Evolutionary conservation across 2,888 invertebrate genomes (phyloP).

Genomic region (Cheilosia impressa): DNA sequence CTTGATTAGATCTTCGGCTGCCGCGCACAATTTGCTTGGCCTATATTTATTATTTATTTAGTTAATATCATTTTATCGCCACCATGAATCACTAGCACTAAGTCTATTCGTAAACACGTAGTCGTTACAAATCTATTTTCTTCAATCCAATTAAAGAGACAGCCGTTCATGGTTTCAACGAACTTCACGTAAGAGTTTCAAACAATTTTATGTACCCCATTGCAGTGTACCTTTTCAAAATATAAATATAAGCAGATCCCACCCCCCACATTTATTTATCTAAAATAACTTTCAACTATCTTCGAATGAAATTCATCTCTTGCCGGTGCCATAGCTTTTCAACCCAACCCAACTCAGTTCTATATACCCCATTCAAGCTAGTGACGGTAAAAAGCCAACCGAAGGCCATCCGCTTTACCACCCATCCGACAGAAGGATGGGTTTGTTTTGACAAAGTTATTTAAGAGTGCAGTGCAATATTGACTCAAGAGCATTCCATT

Average conservation of each 20-base stretch:
- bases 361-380: background rate
- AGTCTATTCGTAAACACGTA: too few species aligned
- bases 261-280: background rate
- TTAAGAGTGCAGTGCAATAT: constrained; percentile 67
- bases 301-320: constrained; percentile 15
- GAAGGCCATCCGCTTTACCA: background rate
- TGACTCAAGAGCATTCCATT: constrained; percentile 73
- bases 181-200: too few species aligned
- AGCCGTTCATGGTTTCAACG: too few species aligned
- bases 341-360: background rate
- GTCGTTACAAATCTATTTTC: too few species aligned
- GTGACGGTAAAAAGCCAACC: constrained; percentile 19
- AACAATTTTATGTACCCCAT: background rate
- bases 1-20: too few species aligned
- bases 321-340: constrained; percentile 8
- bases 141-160: too few species aligned
- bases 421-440: background rate
- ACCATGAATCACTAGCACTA: too few species aligned
- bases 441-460: constrained; percentile 70
- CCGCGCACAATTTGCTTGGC: too few species aligned
- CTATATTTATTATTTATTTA: too few species aligned
- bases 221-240: background rate
- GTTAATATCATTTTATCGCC: too few species aligned
- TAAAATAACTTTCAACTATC: background rate
- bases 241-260: background rate